phyloP scores from a whole-genome alignment of 2,113 vertebrate species.

The Panthera uncia region DNA sequence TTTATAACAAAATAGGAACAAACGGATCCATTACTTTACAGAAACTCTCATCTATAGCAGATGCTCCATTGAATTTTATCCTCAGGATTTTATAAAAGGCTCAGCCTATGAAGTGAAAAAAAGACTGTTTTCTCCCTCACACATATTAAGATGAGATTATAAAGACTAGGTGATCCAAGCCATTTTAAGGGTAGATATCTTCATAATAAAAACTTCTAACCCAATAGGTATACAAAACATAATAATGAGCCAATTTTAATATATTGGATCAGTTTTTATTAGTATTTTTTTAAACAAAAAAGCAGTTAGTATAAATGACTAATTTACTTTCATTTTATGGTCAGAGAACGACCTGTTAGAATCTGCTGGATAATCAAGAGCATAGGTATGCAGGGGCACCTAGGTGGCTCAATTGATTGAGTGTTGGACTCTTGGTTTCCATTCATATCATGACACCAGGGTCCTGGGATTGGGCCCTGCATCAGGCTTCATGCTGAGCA shows the following conservation, averaged over 20 bases:
- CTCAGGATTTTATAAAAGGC: neutral
- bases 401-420: no score
- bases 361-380: neutral
- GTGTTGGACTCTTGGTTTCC: no score
- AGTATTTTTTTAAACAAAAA: neutral
- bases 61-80: neutral
- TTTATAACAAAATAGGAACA: constrained; percentile 44
- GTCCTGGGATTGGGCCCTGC: no score
- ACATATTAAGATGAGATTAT: neutral
- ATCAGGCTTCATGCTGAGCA: no score
- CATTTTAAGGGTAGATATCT: neutral
- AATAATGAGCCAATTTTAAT: neutral
- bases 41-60: neutral
- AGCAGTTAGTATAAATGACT: neutral
- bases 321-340: neutral
- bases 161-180: neutral
- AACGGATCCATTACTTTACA: neutral
- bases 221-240: neutral
- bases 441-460: no score
- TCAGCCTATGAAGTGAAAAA: neutral
- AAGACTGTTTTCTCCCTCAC: neutral
- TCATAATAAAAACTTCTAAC: neutral
- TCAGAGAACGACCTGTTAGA: neutral
- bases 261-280: constrained; percentile 19
- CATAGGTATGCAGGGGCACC: neutral